Evolutionary conservation across 64 coral and sea anemone species (phyloP).

Genomic region (Orbicella faveolata): DNA sequence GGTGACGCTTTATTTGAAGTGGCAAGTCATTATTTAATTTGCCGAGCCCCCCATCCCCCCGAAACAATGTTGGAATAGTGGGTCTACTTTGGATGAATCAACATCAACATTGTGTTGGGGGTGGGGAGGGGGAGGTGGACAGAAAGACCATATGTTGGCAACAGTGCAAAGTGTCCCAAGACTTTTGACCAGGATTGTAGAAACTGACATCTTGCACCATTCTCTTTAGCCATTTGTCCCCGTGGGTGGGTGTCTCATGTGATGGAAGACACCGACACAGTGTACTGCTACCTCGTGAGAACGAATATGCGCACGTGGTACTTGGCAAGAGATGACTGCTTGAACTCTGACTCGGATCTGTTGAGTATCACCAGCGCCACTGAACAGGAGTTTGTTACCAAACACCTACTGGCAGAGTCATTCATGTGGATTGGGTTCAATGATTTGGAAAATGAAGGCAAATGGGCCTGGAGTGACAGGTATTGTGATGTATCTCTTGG

Average conservation of each 20-base stretch:
- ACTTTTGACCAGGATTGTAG: too few relatives aligned
- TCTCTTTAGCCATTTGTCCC: constrained; percentile 48
- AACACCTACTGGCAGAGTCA: constrained; percentile 68
- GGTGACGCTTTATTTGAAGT: too few relatives aligned
- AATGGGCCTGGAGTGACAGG: constrained; percentile 87
- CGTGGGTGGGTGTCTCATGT: constrained; percentile 54
- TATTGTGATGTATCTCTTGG: background rate
- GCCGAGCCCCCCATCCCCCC: too few relatives aligned
- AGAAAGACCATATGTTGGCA: too few relatives aligned
- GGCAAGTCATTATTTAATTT: too few relatives aligned
- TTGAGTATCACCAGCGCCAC: constrained; percentile 61
- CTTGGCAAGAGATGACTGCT: constrained; percentile 69
- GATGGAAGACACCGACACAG: constrained; percentile 22
- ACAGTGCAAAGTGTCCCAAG: too few relatives aligned
- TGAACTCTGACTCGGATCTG: constrained; percentile 52
- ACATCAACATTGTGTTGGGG: too few relatives aligned
- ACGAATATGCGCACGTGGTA: constrained; percentile 78
- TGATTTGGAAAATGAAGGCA: constrained; percentile 59
- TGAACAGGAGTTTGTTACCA: constrained; percentile 80
- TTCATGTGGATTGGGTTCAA: constrained; percentile 89
- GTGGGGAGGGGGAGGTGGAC: too few relatives aligned
- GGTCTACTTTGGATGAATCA: too few relatives aligned
- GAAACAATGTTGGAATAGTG: too few relatives aligned
- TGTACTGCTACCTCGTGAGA: constrained; percentile 75
- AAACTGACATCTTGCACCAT: background rate